phyloP scores from a whole-genome alignment of 2,797 vertebrate species.

The Geotrypetes seraphini region DNA sequence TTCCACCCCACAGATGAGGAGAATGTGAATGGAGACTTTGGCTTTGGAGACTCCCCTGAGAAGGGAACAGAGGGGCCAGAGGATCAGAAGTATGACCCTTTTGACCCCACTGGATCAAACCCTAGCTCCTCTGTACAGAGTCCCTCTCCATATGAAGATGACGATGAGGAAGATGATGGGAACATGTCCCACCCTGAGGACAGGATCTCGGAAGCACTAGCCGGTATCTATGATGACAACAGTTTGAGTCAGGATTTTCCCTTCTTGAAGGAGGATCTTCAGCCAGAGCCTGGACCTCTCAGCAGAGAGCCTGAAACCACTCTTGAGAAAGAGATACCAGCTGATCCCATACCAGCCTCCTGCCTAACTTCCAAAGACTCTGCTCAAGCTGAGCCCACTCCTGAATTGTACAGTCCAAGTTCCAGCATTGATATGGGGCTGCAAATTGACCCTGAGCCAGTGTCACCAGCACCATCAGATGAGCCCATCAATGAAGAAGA shows the following conservation, averaged over 20 bases:
- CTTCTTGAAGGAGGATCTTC: slow-evolving; percentile 2
- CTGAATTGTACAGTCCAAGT: slow-evolving; percentile 12
- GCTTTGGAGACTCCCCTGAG: slow-evolving; percentile 13
- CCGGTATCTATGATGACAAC: slow-evolving; percentile 56
- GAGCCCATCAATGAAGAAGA: slow-evolving; percentile 14
- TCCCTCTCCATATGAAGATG: slow-evolving; percentile 37
- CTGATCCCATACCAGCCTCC: not conserved
- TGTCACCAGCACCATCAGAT: not conserved
- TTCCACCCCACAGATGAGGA: slow-evolving; percentile 73
- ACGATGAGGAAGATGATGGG: slow-evolving; percentile 11
- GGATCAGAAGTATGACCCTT: slow-evolving; percentile 87
- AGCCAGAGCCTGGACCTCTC: slow-evolving; percentile 2
- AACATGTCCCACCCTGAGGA: slow-evolving; percentile 46
- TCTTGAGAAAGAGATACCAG: not conserved
- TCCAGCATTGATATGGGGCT: slow-evolving; percentile 9
- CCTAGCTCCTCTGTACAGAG: slow-evolving; percentile 55
- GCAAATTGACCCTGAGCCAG: not conserved
- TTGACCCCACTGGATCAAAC: slow-evolving; percentile 85
- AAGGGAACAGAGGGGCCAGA: slow-evolving; percentile 46
- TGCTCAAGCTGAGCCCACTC: slow-evolving; percentile 1
- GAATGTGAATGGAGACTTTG: slow-evolving; percentile 34
- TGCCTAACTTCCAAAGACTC: not conserved
- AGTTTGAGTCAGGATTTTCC: slow-evolving; percentile 53
- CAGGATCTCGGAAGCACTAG: slow-evolving; percentile 49
- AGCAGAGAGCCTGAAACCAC: not conserved